Conservation (phyloP, 1,140 invertebrate genomes). For the Drosophila erecta region DNA sequence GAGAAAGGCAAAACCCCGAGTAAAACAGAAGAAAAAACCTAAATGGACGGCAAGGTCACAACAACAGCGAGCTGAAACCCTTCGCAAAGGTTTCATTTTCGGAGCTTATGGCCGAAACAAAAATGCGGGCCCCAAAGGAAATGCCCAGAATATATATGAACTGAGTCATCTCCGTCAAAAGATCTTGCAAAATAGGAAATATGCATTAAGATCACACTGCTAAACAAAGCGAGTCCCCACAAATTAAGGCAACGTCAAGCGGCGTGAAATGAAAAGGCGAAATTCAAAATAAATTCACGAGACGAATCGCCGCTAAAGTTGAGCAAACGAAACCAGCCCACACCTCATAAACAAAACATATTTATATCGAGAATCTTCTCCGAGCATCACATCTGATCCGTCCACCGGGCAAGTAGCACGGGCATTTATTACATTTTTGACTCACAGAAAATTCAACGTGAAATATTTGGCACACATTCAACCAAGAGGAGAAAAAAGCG, state of each 20-base stretch:
- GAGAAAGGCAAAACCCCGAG: slow-evolving; percentile 23
- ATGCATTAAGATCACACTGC: slow-evolving; percentile 23
- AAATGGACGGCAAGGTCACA: slow-evolving; percentile 51
- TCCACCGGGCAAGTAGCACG: slow-evolving; percentile 8
- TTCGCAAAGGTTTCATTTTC: slow-evolving; percentile 30
- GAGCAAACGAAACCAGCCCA: slow-evolving; percentile 24
- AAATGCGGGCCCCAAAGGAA: slow-evolving; percentile 56
- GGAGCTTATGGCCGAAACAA: slow-evolving; percentile 23
- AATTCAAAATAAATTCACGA: slow-evolving; percentile 20
- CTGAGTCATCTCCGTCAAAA: slow-evolving; percentile 49
- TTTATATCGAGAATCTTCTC: slow-evolving; percentile 10
- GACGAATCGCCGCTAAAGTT: slow-evolving; percentile 46
- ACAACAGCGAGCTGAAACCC: slow-evolving; percentile 12
- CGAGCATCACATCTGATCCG: slow-evolving; percentile 2
- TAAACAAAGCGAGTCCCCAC: slow-evolving; percentile 59
- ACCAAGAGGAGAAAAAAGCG: slow-evolving; percentile 25
- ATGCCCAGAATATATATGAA: slow-evolving; percentile 54
- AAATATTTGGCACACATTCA: slow-evolving; percentile 76
- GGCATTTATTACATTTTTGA: slow-evolving; percentile 60
- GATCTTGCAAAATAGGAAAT: slow-evolving; percentile 71
- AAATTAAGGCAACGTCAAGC: slow-evolving; percentile 66
- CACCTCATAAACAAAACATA: slow-evolving; percentile 4
- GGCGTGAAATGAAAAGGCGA: slow-evolving; percentile 57
- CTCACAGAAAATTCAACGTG: slow-evolving; percentile 46
- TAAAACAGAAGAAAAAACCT: slow-evolving; percentile 22